Base-by-base conservation (phyloP, 2,888 invertebrate genomes). In the Pseudococcus viburni region DNA sequence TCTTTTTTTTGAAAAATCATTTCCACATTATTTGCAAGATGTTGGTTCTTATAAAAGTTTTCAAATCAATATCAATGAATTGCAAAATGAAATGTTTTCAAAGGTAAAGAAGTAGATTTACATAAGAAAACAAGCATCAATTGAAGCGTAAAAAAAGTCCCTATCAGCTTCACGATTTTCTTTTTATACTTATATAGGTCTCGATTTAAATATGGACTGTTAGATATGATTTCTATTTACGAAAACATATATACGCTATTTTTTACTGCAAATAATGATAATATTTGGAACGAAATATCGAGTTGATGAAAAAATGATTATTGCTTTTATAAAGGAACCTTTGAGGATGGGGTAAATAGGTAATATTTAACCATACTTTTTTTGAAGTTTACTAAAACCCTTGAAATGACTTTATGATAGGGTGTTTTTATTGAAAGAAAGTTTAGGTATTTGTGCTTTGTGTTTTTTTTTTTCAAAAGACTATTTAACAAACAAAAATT, bases 11-110 rank as follows among this genome's bases (percentile, higher is more conserved):
- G n/a, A 55, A 17, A n/a, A 55, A 55, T n/a, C n/a, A 55, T 55
- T n/a, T 55, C 55, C n/a, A 55, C 55, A 55, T 55, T 55, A 55
- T 55, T n/a, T 55, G 55, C 55, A 55, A n/a, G 55, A 55, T 55
- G 55, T n/a, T 55, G n/a, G 55, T 55, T 55, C 55, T 55, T 55
- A 42, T 42, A n/a, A 55, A 55, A 55, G n/a, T 55, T 55, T 55
- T 55, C 55, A 55, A 55, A 55, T 55, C n/a, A n/a, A 55, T 55
- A 55, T 55, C 55, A 55, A 55, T 55, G 55, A 55, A n/a, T 55
- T 55, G n/a, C n/a, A 55, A 55, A 55, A 55, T 55, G 55, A 55
- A 55, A 55, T 55, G 55, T 55, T 55, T 55, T 55, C 55, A 55
- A 55, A 55, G n/a, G 55, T 55, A 55, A 55, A n/a, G 55, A 55